A percentile compares a stretch with the other conserved stretches of the same genome.
These are phyloP conservation scores for Melanostigma gelatinosum DNA, from an alignment of 2,113 vertebrate genomes.

Conservation along the genomic window DNA sequence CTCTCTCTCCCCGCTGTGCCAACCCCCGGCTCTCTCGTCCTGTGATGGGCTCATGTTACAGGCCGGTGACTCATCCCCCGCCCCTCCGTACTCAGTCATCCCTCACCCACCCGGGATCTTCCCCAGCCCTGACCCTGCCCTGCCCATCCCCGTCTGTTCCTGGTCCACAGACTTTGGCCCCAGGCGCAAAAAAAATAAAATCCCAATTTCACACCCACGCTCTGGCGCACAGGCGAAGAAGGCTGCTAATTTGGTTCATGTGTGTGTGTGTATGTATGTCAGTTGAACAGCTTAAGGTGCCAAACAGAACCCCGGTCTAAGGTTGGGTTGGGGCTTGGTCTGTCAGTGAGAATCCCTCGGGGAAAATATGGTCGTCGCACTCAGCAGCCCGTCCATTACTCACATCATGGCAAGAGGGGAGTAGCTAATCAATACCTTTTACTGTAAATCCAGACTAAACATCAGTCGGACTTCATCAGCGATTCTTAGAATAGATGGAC, in stretches of 20 bases:
- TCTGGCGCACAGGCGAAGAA: slow-evolving; percentile 50
- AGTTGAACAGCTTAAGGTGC: slow-evolving; percentile 39
- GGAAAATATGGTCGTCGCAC: slow-evolving; percentile 38
- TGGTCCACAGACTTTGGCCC: slow-evolving; percentile 51
- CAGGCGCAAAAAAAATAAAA: slow-evolving; percentile 44
- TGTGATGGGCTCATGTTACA: slow-evolving; percentile 81
- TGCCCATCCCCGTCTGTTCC: slow-evolving; percentile 38
- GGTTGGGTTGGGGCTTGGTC: slow-evolving; percentile 3
- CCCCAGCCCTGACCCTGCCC: slow-evolving; percentile 35
- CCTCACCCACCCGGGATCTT: slow-evolving; percentile 63
- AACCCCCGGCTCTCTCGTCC: slow-evolving; percentile 63
- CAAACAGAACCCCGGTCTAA: slow-evolving; percentile 13
- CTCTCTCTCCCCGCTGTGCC: slow-evolving; percentile 34
- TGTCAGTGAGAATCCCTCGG: slow-evolving; percentile 34
- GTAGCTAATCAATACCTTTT: slow-evolving; percentile 72
- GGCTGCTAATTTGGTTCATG: slow-evolving; percentile 68
- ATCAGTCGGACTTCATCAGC: slow-evolving; percentile 47
- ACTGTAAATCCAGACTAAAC: slow-evolving; percentile 60
- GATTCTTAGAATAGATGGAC: slow-evolving; percentile 53
- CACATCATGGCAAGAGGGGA: slow-evolving; percentile 43
- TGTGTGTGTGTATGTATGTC: slow-evolving; percentile 41
- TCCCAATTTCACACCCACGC: slow-evolving; percentile 76
- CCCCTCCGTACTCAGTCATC: slow-evolving; percentile 15
- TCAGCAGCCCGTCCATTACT: slow-evolving; percentile 63
- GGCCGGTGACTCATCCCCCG: slow-evolving; percentile 70